These are phyloP conservation scores for Plestiodon gilberti DNA, from an alignment of 2,113 vertebrate genomes.

Conservation along the genomic window DNA sequence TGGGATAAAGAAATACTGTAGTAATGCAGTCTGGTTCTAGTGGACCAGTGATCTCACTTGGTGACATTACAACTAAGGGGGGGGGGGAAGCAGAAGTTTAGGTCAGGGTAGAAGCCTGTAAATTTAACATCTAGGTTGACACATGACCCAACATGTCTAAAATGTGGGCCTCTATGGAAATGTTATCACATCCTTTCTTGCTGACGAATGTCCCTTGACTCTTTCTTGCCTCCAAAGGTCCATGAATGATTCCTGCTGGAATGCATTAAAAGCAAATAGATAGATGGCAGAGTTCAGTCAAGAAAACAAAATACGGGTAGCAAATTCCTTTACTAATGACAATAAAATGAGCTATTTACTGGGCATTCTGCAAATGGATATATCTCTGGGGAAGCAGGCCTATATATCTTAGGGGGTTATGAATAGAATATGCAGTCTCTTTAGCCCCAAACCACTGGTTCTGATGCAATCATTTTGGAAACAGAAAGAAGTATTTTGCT, in stretches of 20 bases:
- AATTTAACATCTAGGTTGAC: not conserved
- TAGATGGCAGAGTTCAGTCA: not conserved
- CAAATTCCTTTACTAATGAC: not conserved
- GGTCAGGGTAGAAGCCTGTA: not conserved
- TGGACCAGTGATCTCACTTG: too few species aligned
- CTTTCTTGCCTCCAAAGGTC: not conserved
- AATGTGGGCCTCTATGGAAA: not conserved
- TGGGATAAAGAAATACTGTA: not conserved
- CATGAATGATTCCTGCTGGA: not conserved
- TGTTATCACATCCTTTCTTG: not conserved
- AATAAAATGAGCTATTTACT: not conserved
- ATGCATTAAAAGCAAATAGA: constrained; percentile 9
- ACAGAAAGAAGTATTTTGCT: not conserved
- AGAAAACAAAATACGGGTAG: not conserved
- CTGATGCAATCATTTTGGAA: not conserved
- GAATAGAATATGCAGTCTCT: not conserved
- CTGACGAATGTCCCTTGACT: not conserved
- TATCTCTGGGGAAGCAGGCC: not conserved
- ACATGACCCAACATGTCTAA: not conserved
- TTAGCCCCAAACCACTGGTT: not conserved
- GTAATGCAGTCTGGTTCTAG: too few species aligned
- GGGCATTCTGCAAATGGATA: not conserved
- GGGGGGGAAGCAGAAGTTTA: too few species aligned
- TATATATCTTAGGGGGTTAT: not conserved
- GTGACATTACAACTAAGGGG: not conserved